phyloP scores from a whole-genome alignment of 2,113 vertebrate genomes.

The Saimiri boliviensis region DNA sequence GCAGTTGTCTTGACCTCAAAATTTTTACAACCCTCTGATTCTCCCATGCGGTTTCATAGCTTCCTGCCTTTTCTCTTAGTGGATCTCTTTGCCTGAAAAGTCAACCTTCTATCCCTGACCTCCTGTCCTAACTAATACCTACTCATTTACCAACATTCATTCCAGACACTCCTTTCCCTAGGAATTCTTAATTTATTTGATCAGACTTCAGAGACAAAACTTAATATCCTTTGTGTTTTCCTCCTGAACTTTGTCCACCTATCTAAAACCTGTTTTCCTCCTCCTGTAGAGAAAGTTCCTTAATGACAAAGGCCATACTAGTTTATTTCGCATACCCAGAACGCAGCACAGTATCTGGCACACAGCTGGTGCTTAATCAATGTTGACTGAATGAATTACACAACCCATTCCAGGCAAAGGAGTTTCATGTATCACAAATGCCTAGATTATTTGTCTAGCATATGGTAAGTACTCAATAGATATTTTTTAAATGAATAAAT shows the following conservation, averaged over 20 bases:
- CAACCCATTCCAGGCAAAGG: neutral
- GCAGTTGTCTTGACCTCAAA: constrained; percentile 52
- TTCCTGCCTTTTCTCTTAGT: neutral
- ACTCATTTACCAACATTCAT: neutral
- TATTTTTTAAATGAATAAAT: neutral
- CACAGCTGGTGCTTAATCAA: neutral
- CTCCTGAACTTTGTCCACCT: neutral
- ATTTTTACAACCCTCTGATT: neutral
- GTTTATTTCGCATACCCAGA: neutral
- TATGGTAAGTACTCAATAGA: neutral
- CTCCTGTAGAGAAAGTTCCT: neutral
- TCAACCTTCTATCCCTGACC: neutral
- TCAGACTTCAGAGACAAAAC: neutral
- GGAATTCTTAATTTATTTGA: neutral
- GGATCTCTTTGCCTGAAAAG: neutral
- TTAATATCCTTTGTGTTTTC: neutral
- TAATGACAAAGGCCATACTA: neutral
- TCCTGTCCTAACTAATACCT: neutral
- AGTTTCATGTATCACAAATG: neutral
- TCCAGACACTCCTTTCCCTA: neutral
- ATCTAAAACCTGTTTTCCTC: neutral
- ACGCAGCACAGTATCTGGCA: neutral
- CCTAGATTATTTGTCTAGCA: neutral
- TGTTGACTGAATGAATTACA: neutral
- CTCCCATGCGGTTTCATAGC: neutral